Conservation (phyloP, 2,113 vertebrate genomes). For the Oreochromis tanganicae region DNA sequence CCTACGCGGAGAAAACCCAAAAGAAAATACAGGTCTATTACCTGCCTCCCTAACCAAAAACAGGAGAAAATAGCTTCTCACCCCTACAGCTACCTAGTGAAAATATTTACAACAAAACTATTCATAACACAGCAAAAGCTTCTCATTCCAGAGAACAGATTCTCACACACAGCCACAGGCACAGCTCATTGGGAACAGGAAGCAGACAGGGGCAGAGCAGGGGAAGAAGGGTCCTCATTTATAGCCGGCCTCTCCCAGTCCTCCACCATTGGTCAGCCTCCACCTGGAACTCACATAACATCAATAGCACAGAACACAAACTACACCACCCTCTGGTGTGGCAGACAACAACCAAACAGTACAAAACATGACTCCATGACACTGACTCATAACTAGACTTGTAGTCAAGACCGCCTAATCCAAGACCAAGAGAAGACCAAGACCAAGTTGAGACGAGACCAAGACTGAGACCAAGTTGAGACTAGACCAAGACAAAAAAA, state of each 20-base stretch:
- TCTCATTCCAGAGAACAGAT: neutral
- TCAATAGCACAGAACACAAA: neutral
- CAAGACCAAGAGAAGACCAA: too few relatives aligned
- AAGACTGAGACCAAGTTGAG: too few relatives aligned
- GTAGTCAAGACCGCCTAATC: too few relatives aligned
- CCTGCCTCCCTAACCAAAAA: neutral
- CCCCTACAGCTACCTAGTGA: fast-evolving
- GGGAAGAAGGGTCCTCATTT: fast-evolving
- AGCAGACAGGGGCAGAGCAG: too few relatives aligned
- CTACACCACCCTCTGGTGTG: neutral
- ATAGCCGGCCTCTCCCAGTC: fast-evolving
- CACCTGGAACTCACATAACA: neutral
- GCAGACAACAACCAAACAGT: neutral
- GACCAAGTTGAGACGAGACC: too few relatives aligned
- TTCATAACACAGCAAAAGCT: fast-evolving
- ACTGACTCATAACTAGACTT: neutral
- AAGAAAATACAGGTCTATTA: neutral
- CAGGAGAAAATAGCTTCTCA: neutral
- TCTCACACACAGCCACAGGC: neutral
- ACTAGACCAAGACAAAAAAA: too few relatives aligned
- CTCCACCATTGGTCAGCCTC: neutral
- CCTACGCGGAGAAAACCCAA: neutral
- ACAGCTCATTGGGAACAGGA: neutral
- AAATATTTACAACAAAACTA: neutral
- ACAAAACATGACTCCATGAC: neutral